Base-by-base conservation (phyloP, 2,113 vertebrate genomes). In the Limanda limanda region DNA sequence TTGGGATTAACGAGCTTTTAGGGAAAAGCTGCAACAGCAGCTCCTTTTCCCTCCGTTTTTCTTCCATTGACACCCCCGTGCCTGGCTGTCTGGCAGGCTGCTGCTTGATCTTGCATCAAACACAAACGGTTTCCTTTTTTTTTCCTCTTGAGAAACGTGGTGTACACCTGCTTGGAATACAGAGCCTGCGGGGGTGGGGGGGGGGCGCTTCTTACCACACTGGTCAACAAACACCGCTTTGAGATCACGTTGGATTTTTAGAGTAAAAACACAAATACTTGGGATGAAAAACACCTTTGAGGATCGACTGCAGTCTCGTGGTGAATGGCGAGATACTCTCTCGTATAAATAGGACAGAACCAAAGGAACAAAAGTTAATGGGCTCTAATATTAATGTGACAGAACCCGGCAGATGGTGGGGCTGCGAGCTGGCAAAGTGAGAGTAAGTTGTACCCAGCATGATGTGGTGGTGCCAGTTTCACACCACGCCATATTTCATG, bases 1-100 rank as follows among this genome's bases (percentile, higher is more conserved):
- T 89, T 91, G 86, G 88, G 88, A 91, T 90, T 85, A 92, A 91
- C 77, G 4, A 88, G 86, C 72, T 90, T 90, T 89, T 82, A 87
- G 83, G 85, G 81, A 66, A 88, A 90, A 82, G 74, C 65, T 80
- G 71, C 65, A 78, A 64, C 68, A 81, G 77, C 83, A 82, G 77
- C 71, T 87, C 69, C 51, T 57, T 74, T 31, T 85, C 83, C 66
- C 80, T 67, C 82, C 63, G 82, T 80, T 90, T 86, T 76, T 25
- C 82, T 68, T 83, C 74, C 78, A 75, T 9, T 69, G 79, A 83
- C 86, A 85, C 82, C 80, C 70, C 64, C 70, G n/a, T 80, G 69
- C 79, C 64, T 86, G 72, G 81, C 82, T 80, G 81, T 81, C 71
- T 86, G 65, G 63, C 73, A 51, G 47, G 47, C 47, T 87, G 56